Evolutionary conservation across 2,797 vertebrate species (phyloP).

Genomic region (Ptychadena robeensis): DNA sequence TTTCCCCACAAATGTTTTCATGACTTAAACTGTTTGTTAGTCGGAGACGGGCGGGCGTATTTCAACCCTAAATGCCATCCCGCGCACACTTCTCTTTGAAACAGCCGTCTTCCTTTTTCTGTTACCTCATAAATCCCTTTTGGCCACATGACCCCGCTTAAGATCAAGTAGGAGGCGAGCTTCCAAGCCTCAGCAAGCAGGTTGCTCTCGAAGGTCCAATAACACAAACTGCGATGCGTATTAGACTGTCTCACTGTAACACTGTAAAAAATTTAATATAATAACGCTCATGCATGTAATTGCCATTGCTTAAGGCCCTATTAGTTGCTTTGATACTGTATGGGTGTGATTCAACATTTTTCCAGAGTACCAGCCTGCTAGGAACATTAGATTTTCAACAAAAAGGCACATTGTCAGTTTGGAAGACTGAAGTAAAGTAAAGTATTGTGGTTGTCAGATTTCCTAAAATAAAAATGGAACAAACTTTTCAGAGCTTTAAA

Average conservation of each 20-base stretch:
- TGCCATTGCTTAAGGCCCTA: constrained; percentile 22
- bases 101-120: constrained; percentile 49
- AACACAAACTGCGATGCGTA: constrained; percentile 42
- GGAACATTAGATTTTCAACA: not conserved
- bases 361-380: not conserved
- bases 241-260: constrained; percentile 41
- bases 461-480: not conserved
- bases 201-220: constrained; percentile 49
- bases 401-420: not conserved
- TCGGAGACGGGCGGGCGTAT: constrained; percentile 45
- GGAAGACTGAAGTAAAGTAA: not conserved
- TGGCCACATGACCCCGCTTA: constrained; percentile 47
- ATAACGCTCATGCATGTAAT: constrained; percentile 51
- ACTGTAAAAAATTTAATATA: constrained; percentile 50
- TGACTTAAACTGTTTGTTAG: constrained; percentile 53
- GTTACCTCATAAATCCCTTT: constrained; percentile 55
- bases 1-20: constrained; percentile 54
- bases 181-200: constrained; percentile 51
- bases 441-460: not conserved
- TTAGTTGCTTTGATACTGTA: constrained; percentile 23
- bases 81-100: constrained; percentile 33
- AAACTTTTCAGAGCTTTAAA: no score
- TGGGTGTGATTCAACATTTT: constrained; percentile 11
- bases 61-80: constrained; percentile 53
- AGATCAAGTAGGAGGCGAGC: constrained; percentile 35